Conservation (phyloP, 2,888 invertebrate genomes). For the Dicroscelio sp. region DNA sequence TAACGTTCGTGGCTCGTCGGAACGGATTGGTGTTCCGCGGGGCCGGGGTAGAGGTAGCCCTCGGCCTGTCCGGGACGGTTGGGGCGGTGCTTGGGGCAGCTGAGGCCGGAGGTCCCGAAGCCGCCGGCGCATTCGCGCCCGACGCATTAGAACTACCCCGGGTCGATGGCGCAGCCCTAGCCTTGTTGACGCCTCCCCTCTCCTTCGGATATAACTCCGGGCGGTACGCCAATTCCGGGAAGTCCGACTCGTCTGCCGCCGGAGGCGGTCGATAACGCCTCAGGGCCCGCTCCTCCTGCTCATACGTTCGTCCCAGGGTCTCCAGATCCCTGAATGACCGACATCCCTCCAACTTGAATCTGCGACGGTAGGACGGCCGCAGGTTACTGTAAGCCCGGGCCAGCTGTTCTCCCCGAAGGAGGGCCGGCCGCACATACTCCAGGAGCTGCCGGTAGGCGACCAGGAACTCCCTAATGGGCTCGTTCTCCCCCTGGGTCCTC, state of each 20-base stretch:
- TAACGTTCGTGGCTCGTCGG: too few species aligned
- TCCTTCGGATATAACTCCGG: not conserved
- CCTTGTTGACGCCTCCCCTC: not conserved
- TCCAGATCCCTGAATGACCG: not conserved
- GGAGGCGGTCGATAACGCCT: not conserved
- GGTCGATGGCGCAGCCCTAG: not conserved
- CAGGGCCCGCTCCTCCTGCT: not conserved
- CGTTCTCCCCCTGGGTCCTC: constrained; percentile 7
- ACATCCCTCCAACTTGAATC: not conserved
- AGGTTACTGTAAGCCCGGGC: not conserved
- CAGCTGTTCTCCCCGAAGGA: too few species aligned
- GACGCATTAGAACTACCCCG: not conserved
- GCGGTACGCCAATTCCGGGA: not conserved
- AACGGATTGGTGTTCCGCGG: too few species aligned
- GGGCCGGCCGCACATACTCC: not conserved
- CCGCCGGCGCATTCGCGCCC: too few species aligned
- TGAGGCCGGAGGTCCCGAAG: too few species aligned
- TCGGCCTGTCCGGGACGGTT: too few species aligned
- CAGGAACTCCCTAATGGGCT: not conserved
- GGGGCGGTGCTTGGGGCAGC: too few species aligned
- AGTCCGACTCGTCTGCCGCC: not conserved
- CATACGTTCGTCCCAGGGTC: not conserved
- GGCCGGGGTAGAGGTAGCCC: too few species aligned
- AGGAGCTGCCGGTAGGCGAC: not conserved
- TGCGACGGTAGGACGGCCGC: not conserved